Evolutionary conservation across 2,113 vertebrate species (phyloP).

Genomic region (Psittacula cyanocephala): DNA sequence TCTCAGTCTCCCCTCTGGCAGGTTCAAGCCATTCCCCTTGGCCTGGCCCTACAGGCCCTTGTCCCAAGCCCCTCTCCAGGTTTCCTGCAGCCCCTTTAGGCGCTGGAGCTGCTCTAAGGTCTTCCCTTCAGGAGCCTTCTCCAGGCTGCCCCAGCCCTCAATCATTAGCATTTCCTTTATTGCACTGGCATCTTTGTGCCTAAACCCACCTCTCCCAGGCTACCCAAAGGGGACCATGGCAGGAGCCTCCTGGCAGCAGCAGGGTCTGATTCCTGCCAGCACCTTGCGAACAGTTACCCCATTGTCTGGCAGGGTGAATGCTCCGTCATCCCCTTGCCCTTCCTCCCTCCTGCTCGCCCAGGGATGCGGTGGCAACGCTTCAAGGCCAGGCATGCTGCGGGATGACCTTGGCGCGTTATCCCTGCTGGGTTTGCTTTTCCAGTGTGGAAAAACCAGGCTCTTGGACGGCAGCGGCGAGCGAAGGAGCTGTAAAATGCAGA

Average conservation of each 20-base stretch:
- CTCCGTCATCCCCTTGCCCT: background rate
- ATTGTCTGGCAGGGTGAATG: background rate
- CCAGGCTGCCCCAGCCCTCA: background rate
- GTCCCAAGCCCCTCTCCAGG: background rate
- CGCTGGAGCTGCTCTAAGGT: background rate
- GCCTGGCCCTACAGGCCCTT: too few relatives aligned
- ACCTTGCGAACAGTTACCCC: background rate
- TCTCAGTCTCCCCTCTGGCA: too few relatives aligned
- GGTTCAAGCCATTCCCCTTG: too few relatives aligned
- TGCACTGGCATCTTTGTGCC: background rate
- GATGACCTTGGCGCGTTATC: background rate
- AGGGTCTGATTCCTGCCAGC: background rate
- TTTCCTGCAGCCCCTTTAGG: background rate
- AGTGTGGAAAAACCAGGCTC: background rate
- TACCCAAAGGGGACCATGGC: background rate
- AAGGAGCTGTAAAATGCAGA: background rate
- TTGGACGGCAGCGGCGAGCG: background rate
- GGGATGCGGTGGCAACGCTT: background rate
- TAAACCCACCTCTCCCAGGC: background rate
- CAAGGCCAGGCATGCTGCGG: background rate
- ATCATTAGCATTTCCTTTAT: fast-evolving
- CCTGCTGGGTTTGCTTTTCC: background rate
- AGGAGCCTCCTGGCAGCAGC: background rate
- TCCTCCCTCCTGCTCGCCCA: background rate
- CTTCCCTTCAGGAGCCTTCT: background rate